A percentile compares a stretch with the other conserved stretches of the same genome.
phyloP scores from a whole-genome alignment of 2,888 invertebrate genomes.

The Aporophyla nigra region DNA sequence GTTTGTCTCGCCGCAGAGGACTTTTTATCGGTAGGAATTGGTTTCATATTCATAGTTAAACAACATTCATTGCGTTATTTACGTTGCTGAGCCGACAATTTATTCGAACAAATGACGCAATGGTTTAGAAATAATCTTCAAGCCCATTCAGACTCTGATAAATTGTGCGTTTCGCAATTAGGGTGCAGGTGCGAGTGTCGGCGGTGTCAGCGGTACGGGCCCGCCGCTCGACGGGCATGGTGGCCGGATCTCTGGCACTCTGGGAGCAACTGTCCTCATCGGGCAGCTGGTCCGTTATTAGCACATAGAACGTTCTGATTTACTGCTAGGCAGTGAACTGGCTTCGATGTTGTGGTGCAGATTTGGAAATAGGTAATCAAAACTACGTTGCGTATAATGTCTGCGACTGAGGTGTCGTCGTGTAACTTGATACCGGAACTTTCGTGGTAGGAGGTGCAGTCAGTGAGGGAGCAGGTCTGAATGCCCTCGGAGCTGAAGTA shows the following conservation, averaged over 20 bases:
- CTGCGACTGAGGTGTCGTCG: constrained; percentile 80
- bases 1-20: constrained; percentile 71
- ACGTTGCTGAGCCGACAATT: no score
- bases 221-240: constrained; percentile 72
- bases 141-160: no score
- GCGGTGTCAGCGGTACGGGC: constrained; percentile 63
- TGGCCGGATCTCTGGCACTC: constrained; percentile 74
- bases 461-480: constrained; percentile 80
- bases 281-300: constrained; percentile 72
- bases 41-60: no score
- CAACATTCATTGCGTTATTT: no score
- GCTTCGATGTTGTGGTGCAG: constrained; percentile 86
- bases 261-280: constrained; percentile 74
- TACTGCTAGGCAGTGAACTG: constrained; percentile 74
- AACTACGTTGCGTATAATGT: constrained; percentile 80
- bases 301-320: constrained; percentile 71
- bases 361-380: constrained; percentile 85
- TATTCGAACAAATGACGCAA: no score
- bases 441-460: constrained; percentile 71
- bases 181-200: constrained; percentile 69
- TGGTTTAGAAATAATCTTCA: no score
- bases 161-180: no score
- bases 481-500: constrained; percentile 84
- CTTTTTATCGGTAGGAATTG: no score
- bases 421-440: constrained; percentile 78